Percentiles rank a stretch among this genome's conserved stretches.
Evolutionary conservation across 2,113 vertebrate genomes (phyloP).

Genomic region (Myotis yumanensis): DNA sequence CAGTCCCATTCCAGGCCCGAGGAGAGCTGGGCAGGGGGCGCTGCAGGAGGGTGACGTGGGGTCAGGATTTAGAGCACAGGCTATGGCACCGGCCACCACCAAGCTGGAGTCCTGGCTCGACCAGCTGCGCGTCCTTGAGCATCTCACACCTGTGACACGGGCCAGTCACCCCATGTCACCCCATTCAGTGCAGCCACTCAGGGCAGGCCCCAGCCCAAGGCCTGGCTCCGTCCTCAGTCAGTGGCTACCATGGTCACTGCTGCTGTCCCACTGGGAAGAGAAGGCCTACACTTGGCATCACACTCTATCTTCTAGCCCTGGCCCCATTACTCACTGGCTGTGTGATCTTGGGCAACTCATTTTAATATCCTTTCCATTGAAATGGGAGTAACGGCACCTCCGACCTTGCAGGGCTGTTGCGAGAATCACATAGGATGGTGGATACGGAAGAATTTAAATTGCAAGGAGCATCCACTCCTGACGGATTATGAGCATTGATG

Average conservation of each 20-base stretch:
- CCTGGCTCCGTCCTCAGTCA: not conserved
- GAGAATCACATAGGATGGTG: not conserved
- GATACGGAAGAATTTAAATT: not conserved
- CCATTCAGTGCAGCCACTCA: accelerated
- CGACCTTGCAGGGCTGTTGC: not conserved
- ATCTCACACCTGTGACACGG: not conserved
- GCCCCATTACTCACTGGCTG: not conserved
- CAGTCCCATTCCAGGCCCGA: not conserved
- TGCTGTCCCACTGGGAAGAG: not conserved
- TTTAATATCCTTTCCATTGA: not conserved
- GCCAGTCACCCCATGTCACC: not conserved
- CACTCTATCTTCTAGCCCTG: not conserved
- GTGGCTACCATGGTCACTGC: accelerated
- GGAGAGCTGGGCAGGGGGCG: not conserved
- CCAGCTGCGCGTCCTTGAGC: not conserved
- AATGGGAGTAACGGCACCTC: not conserved
- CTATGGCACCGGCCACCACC: not conserved
- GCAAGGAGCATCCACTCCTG: not conserved
- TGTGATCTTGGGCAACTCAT: not conserved
- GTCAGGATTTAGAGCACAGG: not conserved
- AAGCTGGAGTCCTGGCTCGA: not conserved
- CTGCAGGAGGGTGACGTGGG: not conserved
- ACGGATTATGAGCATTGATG: accelerated
- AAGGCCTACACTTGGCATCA: not conserved
- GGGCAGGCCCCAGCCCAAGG: not conserved